These are phyloP conservation scores for Corydoras maculifer DNA, from an alignment of 2,113 vertebrate genomes.

Conservation along the genomic window DNA sequence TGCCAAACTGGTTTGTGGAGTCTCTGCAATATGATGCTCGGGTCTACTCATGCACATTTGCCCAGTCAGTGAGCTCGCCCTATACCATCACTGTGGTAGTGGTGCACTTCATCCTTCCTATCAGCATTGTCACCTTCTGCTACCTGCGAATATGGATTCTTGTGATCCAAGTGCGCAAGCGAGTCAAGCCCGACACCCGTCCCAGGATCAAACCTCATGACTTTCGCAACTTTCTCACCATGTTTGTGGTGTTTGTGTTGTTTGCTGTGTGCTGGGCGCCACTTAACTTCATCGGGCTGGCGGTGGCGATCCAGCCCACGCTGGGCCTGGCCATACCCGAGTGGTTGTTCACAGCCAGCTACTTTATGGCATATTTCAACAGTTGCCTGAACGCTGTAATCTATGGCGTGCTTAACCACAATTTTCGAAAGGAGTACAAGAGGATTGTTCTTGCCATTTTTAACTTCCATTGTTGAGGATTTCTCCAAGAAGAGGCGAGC, in stretches of 20 bases:
- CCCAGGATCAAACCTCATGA: conserved; percentile 71
- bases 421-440: conserved; percentile 78
- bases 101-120: conserved; percentile 74
- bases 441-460: conserved; percentile 68
- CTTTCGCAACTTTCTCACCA: conserved; percentile 74
- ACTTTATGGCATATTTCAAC: conserved; percentile 81
- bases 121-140: conserved; percentile 72
- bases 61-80: conserved; percentile 70
- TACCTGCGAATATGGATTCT: conserved; percentile 76
- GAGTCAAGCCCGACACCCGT: conserved; percentile 66
- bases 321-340: conserved; percentile 63
- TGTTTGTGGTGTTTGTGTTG: conserved; percentile 77
- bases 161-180: conserved; percentile 64
- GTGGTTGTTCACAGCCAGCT: conserved; percentile 75
- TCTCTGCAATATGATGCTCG: conserved; percentile 72
- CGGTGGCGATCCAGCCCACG: conserved; percentile 64
- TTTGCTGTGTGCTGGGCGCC: conserved; percentile 79
- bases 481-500: conserved; percentile 14
- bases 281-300: conserved; percentile 72
- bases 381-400: conserved; percentile 77
- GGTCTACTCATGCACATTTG: conserved; percentile 76
- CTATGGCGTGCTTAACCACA: conserved; percentile 73
- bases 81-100: conserved; percentile 73
- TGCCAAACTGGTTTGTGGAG: conserved; percentile 74
- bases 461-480: conserved; percentile 61